phyloP scores from a whole-genome alignment of 2,888 invertebrate species.

The Paralinhomoeus sp. region DNA sequence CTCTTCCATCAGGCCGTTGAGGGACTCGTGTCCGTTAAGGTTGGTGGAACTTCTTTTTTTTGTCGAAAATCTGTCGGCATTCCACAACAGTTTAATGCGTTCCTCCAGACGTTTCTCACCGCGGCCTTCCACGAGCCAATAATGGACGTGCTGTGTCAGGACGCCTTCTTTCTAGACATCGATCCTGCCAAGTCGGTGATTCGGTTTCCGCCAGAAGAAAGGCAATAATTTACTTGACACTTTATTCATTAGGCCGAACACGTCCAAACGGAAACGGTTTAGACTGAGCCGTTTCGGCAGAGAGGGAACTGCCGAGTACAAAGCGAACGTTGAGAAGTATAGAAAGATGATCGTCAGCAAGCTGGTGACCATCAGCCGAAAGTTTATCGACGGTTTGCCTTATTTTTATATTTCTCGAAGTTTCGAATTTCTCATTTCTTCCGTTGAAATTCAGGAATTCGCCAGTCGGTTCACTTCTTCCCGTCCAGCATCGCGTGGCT shows the following conservation, averaged over 20 bases:
- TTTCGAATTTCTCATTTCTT: not conserved
- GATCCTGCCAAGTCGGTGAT: constrained; percentile 54
- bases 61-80: too few species aligned
- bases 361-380: constrained; percentile 49
- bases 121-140: constrained; percentile 74
- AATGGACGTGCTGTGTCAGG: constrained; percentile 59
- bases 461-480: constrained; percentile 6
- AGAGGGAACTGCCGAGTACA: constrained; percentile 48
- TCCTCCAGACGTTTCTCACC: constrained; percentile 49
- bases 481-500: constrained; percentile 73
- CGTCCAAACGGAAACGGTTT: too few species aligned
- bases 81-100: not conserved
- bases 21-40: constrained; percentile 60
- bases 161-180: constrained; percentile 69
- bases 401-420: constrained; percentile 31
- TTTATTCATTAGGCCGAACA: too few species aligned
- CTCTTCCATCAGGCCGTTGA: constrained; percentile 70
- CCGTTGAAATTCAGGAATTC: not conserved
- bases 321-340: constrained; percentile 49
- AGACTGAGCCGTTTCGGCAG: constrained; percentile 50
- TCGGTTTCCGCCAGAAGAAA: constrained; percentile 40
- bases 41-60: constrained; percentile 2
- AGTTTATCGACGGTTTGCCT: constrained; percentile 48
- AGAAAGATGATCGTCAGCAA: constrained; percentile 43
- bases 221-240: too few species aligned